Evolutionary conservation across 2,888 invertebrate genomes (phyloP).

Genomic region (Colostygia pectinataria): DNA sequence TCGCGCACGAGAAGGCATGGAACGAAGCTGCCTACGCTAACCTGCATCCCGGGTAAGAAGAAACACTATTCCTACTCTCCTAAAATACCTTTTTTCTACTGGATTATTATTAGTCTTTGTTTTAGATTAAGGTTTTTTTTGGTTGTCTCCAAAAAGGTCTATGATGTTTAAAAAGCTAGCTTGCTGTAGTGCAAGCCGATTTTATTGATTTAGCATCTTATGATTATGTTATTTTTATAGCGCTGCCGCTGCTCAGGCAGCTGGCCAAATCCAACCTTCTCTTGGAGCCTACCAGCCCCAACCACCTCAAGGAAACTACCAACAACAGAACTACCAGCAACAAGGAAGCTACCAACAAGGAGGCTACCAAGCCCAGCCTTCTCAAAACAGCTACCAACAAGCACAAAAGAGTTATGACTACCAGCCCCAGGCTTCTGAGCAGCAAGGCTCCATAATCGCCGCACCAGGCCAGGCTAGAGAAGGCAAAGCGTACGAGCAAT

Average conservation of each 20-base stretch:
- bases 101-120: too few relatives aligned
- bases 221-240: conserved; percentile 8
- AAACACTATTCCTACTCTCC: too few relatives aligned
- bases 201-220: not conserved
- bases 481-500: conserved; percentile 41
- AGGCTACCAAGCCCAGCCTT: conserved; percentile 15
- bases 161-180: too few relatives aligned
- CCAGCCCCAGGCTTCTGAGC: conserved; percentile 37
- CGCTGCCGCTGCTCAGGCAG: conserved; percentile 50
- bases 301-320: conserved; percentile 13
- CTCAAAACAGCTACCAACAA: conserved; percentile 14
- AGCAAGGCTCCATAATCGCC: conserved; percentile 32
- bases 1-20: conserved; percentile 87
- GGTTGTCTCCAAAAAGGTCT: too few relatives aligned
- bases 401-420: conserved; percentile 25
- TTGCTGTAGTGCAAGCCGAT: too few relatives aligned
- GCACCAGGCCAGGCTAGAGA: conserved; percentile 40
- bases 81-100: too few relatives aligned
- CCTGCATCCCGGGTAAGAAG: conserved; percentile 37
- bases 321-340: conserved; percentile 13
- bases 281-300: conserved; percentile 13
- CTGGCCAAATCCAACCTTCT: conserved; percentile 63
- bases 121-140: too few relatives aligned
- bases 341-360: conserved; percentile 32
- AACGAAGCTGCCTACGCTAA: conserved; percentile 84